These are phyloP conservation scores for Anser brachyrhynchus DNA, from an alignment of 2,113 vertebrate species.

Conservation along the genomic window DNA sequence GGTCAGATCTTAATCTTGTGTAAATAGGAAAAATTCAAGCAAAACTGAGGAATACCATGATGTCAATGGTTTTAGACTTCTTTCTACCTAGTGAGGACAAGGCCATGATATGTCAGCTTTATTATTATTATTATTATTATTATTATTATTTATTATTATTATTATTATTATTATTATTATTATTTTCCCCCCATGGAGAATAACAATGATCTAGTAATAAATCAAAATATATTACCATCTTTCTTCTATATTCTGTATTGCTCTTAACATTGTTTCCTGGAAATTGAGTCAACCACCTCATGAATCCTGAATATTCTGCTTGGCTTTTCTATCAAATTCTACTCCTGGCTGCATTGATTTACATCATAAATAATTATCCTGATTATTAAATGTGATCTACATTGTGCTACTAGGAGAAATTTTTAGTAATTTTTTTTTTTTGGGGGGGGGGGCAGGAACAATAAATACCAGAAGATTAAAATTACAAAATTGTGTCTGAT, in stretches of 20 bases:
- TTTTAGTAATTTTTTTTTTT: too few relatives aligned
- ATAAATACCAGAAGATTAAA: not conserved
- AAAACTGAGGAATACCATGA: not conserved
- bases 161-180: too few relatives aligned
- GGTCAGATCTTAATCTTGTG: not conserved
- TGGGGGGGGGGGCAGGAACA: not conserved
- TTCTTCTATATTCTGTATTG: too few relatives aligned
- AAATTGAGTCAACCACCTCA: not conserved
- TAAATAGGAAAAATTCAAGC: not conserved
- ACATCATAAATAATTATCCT: not conserved
- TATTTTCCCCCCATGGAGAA: not conserved
- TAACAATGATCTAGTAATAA: not conserved
- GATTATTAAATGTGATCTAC: not conserved
- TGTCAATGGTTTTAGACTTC: not conserved
- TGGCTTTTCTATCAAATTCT: not conserved
- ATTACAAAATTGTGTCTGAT: not conserved
- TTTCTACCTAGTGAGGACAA: not conserved
- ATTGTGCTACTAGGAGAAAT: not conserved
- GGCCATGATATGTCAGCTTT: not conserved
- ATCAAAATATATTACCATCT: not conserved
- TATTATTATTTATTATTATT: not conserved
- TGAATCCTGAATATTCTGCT: not conserved
- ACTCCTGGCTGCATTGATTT: not conserved
- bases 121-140: not conserved
- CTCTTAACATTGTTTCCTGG: not conserved